These are phyloP conservation scores for Micromesistius poutassou DNA, from an alignment of 2,797 vertebrate genomes.

Conservation along the genomic window DNA sequence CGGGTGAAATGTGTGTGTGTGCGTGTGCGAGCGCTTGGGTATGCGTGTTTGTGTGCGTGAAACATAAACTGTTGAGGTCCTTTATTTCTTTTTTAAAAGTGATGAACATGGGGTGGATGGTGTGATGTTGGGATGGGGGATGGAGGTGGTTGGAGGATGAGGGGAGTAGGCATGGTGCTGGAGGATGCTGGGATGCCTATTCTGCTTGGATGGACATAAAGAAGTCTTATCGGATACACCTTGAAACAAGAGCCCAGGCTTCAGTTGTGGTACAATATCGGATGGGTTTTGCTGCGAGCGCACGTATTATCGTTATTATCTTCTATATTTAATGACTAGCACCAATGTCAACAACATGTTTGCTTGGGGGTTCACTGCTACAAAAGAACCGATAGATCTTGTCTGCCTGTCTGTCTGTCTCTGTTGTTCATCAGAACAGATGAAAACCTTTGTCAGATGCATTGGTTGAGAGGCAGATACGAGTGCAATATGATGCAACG, in stretches of 20 bases:
- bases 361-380: slow-evolving; percentile 1
- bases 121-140: slow-evolving; percentile 53
- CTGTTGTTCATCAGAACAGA: background rate
- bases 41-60: background rate
- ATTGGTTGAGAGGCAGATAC: slow-evolving; percentile 22
- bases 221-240: background rate
- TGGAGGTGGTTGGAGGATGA: slow-evolving; percentile 44
- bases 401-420: too few relatives aligned
- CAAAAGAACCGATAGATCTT: slow-evolving; percentile 19
- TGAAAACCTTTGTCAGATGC: background rate
- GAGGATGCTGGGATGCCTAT: background rate
- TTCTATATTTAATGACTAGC: slow-evolving; percentile 2
- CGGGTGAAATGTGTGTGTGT: background rate
- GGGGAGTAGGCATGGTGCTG: background rate
- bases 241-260: background rate
- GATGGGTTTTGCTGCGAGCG: background rate
- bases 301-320: background rate
- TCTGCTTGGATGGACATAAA: background rate
- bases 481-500: slow-evolving; percentile 47
- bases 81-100: slow-evolving; percentile 39
- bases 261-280: background rate
- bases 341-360: slow-evolving; percentile 1
- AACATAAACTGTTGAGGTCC: background rate
- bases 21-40: background rate
- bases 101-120: slow-evolving; percentile 37